Percentiles rank a stretch among this genome's conserved stretches.
These are phyloP conservation scores for Drosophila kepulauana DNA, from an alignment of 1,140 invertebrate genomes.

Conservation along the genomic window DNA sequence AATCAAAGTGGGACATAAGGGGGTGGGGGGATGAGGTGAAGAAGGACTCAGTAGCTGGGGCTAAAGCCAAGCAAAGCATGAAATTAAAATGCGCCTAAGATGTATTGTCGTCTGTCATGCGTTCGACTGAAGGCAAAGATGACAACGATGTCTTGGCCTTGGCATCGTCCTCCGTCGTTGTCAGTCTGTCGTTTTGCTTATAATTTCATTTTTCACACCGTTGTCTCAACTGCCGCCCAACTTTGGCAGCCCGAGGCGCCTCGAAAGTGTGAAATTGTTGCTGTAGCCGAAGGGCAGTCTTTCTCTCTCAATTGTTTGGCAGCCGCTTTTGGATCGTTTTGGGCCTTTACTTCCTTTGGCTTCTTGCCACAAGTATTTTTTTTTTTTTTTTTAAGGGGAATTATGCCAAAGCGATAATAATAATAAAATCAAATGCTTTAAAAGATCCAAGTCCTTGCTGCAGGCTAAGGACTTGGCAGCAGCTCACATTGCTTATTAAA, in stretches of 20 bases:
- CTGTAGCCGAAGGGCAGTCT: conserved; percentile 43
- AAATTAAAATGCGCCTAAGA: conserved; percentile 84
- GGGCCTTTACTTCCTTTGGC: conserved; percentile 38
- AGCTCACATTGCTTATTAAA: conserved; percentile 56
- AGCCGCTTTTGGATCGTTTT: conserved; percentile 10
- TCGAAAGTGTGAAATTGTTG: conserved; percentile 45
- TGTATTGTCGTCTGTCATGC: conserved; percentile 77
- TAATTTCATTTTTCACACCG: conserved; percentile 83
- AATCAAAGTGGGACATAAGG: conserved; percentile 64
- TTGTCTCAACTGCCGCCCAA: conserved; percentile 47
- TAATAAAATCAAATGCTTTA: conserved; percentile 73
- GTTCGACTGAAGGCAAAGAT: conserved; percentile 40
- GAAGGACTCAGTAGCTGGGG: conserved; percentile 23
- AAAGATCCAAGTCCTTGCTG: conserved; percentile 23
- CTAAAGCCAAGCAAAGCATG: conserved; percentile 77
- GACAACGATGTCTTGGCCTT: neutral
- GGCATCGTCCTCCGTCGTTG: conserved; percentile 2
- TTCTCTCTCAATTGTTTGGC: conserved; percentile 33
- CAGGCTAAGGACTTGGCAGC: conserved; percentile 25
- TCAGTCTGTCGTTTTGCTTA: conserved; percentile 65
- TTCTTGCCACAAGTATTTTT: conserved; percentile 41
- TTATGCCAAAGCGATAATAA: conserved; percentile 76
- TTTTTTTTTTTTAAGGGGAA: conserved; percentile 39
- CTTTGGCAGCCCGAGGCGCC: conserved; percentile 40
- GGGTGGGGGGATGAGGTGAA: neutral